These are phyloP conservation scores for Megamerina dolium DNA, from an alignment of 2,888 invertebrate species.

Conservation along the genomic window DNA sequence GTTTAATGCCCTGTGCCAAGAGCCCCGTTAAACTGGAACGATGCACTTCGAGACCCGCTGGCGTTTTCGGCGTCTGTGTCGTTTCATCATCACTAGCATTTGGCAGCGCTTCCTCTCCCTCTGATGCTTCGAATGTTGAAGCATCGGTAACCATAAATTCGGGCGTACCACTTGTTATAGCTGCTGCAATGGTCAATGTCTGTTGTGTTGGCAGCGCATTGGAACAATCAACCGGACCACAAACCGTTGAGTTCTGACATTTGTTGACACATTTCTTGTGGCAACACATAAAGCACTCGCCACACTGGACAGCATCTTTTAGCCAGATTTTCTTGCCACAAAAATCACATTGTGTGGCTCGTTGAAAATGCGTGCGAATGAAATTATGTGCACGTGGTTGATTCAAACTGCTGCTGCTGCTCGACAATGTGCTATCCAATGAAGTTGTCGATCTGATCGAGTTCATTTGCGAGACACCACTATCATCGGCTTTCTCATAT, in stretches of 20 bases:
- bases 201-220: constrained; percentile 31
- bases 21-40: constrained; percentile 48
- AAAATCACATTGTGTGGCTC: constrained; percentile 86
- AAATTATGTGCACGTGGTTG: constrained; percentile 62
- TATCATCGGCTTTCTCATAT: constrained; percentile 31
- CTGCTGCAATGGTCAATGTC: no score
- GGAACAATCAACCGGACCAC: constrained; percentile 51
- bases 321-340: constrained; percentile 97
- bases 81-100: constrained; percentile 15
- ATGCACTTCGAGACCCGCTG: constrained; percentile 31
- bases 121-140: constrained; percentile 21
- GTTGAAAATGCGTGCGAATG: constrained; percentile 79
- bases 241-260: constrained; percentile 69
- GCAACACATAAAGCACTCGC: constrained; percentile 82
- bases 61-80: not conserved
- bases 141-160: constrained; percentile 52
- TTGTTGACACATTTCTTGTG: constrained; percentile 93
- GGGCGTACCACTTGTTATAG: constrained; percentile 31
- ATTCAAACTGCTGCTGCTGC: constrained; percentile 26
- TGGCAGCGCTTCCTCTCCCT: constrained; percentile 19
- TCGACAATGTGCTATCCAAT: constrained; percentile 14
- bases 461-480: constrained; percentile 26
- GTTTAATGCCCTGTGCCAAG: constrained; percentile 56
- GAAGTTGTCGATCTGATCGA: constrained; percentile 11
- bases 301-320: constrained; percentile 90